Evolutionary conservation across 2,797 vertebrate genomes (phyloP), one percentile per base, ranked within the genome.

Genomic region (Cynopterus sphinx): DNA sequence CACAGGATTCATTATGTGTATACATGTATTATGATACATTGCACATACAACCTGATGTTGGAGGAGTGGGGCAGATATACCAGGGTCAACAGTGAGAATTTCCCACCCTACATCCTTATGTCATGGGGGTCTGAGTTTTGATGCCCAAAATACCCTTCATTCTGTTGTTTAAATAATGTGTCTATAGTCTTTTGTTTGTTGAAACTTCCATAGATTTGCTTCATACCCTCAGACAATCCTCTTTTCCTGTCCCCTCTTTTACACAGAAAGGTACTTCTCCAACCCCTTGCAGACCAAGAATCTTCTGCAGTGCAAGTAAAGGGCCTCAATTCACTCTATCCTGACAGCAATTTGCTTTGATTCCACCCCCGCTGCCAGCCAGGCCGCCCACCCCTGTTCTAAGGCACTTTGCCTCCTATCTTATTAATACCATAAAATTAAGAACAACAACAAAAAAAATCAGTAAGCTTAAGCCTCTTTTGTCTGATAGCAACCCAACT

Each of bases 341-440:
- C 71, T 26, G 39, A 10, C 11, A 16, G 51, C 28, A 33, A n/a
- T 26, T 71, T 13, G 31, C 59, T 41, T 31, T 15, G 39, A 79
- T 41, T 77, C 11, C 36, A 16, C 17, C 41, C 59, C 13, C n/a
- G 13, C 17, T 16, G 49, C 49, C 49, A 49, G 49, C 49, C 49
- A 49, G 15, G 15, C 13, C 26, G 10, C 17, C 41, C 59, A 12
- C 16, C 4, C 57, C 39, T 26, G 26, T 68, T 51, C 83, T 63
- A 79, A 96, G n/a, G 28, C 28, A 68, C 9, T n/a, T 51, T 51
- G 79, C 2, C 77, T 61, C 41, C 31, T 51, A 43, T n/a, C 43
- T 96, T 59, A 89, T 61, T 92, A 79, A 71, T 77, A 39, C 67
- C 51, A 86, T 63, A 86, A 96, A 94, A 79, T 68, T 49, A 92